Evolutionary conservation across 2,888 invertebrate species (phyloP).

Genomic region (Hypercompe scribonia): DNA sequence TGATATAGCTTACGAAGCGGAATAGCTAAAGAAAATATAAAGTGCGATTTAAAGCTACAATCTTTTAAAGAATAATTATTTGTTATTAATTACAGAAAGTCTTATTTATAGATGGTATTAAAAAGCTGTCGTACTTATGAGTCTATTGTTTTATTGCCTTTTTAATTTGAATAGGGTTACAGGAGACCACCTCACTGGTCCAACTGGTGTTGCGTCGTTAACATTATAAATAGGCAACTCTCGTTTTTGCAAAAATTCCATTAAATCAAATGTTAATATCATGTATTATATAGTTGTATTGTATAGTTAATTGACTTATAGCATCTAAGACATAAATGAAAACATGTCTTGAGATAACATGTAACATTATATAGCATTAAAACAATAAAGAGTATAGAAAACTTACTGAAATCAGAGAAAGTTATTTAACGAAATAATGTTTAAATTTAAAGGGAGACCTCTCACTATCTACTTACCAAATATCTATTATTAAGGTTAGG

Average conservation of each 20-base stretch:
- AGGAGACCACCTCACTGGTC: neutral
- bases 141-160: neutral
- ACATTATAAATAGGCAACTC: neutral
- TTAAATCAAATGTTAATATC: neutral
- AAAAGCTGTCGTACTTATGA: neutral
- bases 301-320: no score
- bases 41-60: neutral
- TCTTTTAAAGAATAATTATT: neutral
- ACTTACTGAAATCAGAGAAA: neutral
- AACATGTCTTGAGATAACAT: no score
- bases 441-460: no score
- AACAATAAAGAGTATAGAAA: no score
- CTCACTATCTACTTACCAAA: neutral
- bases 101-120: neutral
- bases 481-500: neutral
- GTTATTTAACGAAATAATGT: neutral
- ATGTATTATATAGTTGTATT: no score
- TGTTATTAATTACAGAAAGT: neutral
- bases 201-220: no score
- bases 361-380: no score
- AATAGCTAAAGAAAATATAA: slow-evolving; percentile 4
- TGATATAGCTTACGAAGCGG: slow-evolving; percentile 45
- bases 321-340: no score
- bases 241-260: neutral
- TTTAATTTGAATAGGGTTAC: neutral